A percentile compares a stretch with the other conserved stretches of the same genome.
Conservation (phyloP, 2,797 vertebrate genomes). For the Emydoidea blandingii region DNA sequence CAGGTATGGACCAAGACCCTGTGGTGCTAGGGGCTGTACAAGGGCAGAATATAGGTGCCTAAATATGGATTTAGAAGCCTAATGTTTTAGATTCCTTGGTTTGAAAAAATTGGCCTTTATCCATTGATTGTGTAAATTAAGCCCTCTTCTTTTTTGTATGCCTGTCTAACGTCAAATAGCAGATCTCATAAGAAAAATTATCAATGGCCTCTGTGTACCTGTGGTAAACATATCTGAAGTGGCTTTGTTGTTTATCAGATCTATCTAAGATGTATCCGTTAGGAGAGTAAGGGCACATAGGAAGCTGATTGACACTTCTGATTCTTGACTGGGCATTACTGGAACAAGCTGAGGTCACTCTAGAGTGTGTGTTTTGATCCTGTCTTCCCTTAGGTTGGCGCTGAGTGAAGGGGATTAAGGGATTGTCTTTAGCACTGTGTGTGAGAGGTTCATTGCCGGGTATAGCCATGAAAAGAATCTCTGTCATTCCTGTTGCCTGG, state of each 20-base stretch:
- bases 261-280: slow-evolving; percentile 25
- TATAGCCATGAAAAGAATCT: slow-evolving; percentile 40
- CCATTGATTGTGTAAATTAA: neutral
- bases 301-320: slow-evolving; percentile 14
- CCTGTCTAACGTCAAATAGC: neutral
- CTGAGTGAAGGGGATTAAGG: slow-evolving; percentile 58
- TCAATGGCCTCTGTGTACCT: neutral
- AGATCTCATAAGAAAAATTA: neutral
- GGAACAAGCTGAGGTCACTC: slow-evolving; percentile 29
- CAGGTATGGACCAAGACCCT: neutral
- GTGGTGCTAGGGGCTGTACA: neutral
- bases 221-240: neutral
- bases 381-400: slow-evolving; percentile 29
- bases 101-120: neutral
- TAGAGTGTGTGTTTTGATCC: slow-evolving; percentile 46
- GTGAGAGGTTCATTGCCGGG: slow-evolving; percentile 13
- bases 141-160: neutral
- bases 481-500: slow-evolving; percentile 14
- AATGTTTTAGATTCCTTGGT: neutral
- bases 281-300: neutral
- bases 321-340: neutral
- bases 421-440: slow-evolving; percentile 41
- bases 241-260: slow-evolving; percentile 4
- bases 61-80: neutral
- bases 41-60: neutral